Evolutionary conservation across 2,797 vertebrate genomes (phyloP), one percentile per base, ranked within the genome.

Genomic region (Threskiornis aethiopicus): DNA sequence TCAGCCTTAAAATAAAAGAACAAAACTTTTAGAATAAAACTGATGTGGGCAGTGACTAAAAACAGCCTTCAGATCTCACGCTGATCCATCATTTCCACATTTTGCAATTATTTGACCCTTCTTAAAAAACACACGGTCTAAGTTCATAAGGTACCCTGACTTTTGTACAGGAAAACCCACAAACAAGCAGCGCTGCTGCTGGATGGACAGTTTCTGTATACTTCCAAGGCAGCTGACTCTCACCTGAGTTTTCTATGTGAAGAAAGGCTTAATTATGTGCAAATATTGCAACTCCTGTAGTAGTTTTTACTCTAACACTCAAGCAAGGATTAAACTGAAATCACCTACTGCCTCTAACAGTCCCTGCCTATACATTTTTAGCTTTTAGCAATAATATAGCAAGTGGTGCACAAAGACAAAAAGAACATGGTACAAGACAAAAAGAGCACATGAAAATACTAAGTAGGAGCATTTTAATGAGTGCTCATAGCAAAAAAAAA

Each of bases 141-240:
- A 46, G 16, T 1, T 31, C n/a, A 5, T 18, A 22, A 41, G 16
- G 71, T 13, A 13, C 58, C 33, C 35, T 46, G 47, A 57, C 42
- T 42, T 41, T 25, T 6, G 44, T 18, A 8, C 24, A 31, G 39
- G 47, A 39, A 47, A 44, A 14, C n/a, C 10, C 9, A 17, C 9
- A 17, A 31, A 16, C 33, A 8, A 58, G 52, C 1, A 59, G 64
- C 12, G 0, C 28, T 16, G 51, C 59, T 70, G 46, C 77, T 5
- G 46, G 5, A 22, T 51, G 9, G 41, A 6, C 16, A 4, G 10
- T 2, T 51, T 26, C 52, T 2, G 9, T 2, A 5, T 5, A 3
- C 49, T 19, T 54, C 41, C 55, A 26, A 18, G 26, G 65, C 41
- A 46, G 49, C 25, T 8, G 35, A 24, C 21, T 13, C 49, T 58